A percentile compares a stretch with the other conserved stretches of the same genome.
Evolutionary conservation across 2,888 invertebrate genomes (phyloP).

Genomic region (Drosophila nr. fundita): DNA sequence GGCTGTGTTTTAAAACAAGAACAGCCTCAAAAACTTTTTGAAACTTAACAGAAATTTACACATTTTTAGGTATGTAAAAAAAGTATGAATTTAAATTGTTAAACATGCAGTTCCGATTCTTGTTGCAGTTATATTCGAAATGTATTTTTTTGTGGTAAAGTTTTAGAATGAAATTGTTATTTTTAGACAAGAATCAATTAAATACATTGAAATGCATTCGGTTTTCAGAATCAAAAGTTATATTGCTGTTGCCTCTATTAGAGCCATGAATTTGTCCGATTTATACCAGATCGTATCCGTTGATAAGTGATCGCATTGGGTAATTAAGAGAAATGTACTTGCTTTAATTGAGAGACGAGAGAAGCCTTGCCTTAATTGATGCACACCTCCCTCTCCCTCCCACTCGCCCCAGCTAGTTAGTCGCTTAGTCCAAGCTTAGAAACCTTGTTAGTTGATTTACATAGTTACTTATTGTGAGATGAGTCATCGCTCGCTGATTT

Average conservation of each 20-base stretch:
- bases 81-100: too few species aligned
- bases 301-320: not conserved
- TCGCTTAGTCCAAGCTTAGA: constrained; percentile 6
- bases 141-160: not conserved
- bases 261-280: not conserved
- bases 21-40: constrained; percentile 20
- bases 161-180: not conserved
- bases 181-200: not conserved
- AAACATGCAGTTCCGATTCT: not conserved
- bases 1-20: constrained; percentile 1
- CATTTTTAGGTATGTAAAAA: not conserved
- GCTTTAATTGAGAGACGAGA: constrained; percentile 36
- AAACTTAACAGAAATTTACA: not conserved
- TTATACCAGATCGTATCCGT: not conserved
- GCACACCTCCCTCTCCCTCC: constrained; percentile 19
- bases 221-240: not conserved
- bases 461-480: not conserved
- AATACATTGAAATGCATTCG: not conserved
- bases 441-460: constrained; percentile 47
- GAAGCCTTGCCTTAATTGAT: constrained; percentile 51
- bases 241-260: not conserved
- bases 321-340: constrained; percentile 19
- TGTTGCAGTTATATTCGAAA: not conserved
- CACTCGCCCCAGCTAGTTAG: constrained; percentile 31
- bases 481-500: constrained; percentile 39